Evolutionary conservation across 2,797 vertebrate species (phyloP).

Genomic region (Cuculus canorus): DNA sequence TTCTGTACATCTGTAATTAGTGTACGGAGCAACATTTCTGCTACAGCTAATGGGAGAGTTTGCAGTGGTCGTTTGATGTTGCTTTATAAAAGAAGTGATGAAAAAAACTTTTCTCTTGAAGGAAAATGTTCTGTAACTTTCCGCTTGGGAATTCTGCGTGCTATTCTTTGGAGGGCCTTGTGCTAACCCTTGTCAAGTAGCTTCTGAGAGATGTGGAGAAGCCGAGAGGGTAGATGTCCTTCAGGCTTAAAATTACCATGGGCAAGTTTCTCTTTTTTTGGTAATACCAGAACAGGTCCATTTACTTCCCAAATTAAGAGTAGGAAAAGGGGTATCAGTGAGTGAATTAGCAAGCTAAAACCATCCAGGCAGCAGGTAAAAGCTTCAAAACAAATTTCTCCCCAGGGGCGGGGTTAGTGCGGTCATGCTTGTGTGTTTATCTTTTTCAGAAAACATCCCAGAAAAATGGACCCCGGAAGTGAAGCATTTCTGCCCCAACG

Average conservation of each 20-base stretch:
- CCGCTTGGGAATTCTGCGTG: background rate
- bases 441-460: slow-evolving; percentile 94
- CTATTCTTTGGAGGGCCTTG: background rate
- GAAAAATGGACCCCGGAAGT: slow-evolving; percentile 99
- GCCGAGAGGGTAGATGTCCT: background rate
- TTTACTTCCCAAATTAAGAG: background rate
- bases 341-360: background rate
- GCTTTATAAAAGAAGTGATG: background rate
- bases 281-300: background rate
- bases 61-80: background rate
- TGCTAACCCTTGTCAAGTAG: background rate
- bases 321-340: background rate
- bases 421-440: background rate
- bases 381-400: background rate
- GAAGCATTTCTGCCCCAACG: slow-evolving; percentile 98
- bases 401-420: background rate
- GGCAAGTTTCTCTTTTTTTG: background rate
- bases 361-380: background rate
- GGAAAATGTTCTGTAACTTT: background rate
- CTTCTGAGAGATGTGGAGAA: background rate
- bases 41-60: background rate
- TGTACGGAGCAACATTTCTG: background rate
- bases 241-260: background rate
- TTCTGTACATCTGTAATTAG: background rate
- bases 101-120: background rate